Conservation (phyloP, 1,140 invertebrate species). For the Panulirus ornatus region DNA sequence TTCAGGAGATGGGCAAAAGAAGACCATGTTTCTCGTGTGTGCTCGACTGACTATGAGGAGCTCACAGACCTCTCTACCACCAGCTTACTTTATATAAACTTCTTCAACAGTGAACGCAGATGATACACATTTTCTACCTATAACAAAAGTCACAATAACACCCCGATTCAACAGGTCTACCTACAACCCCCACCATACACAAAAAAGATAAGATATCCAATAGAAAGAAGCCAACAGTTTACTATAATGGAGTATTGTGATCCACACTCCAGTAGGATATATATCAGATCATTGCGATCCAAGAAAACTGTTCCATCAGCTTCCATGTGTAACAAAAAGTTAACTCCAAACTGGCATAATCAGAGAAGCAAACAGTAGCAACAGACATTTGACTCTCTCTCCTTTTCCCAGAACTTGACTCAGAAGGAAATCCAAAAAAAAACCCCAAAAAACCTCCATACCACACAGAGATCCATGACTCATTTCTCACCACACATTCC, state of each 20-base stretch:
- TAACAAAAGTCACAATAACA: background rate
- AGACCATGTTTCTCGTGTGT: conserved; percentile 56
- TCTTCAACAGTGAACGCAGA: conserved; percentile 62
- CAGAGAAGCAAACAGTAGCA: conserved; percentile 22
- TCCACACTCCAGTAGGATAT: background rate
- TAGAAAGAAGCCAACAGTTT: conserved; percentile 33
- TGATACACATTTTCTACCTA: conserved; percentile 27
- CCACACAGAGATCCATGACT: conserved; percentile 19
- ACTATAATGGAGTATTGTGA: conserved; percentile 4
- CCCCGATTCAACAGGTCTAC: too few relatives aligned
- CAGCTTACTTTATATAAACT: too few relatives aligned
- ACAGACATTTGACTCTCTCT: conserved; percentile 30
- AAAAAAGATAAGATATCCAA: background rate
- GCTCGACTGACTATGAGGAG: conserved; percentile 26
- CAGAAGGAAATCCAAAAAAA: too few relatives aligned
- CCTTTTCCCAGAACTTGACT: conserved; percentile 44
- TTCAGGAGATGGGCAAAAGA: conserved; percentile 60
- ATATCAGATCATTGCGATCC: background rate
- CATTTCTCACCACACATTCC: conserved; percentile 38
- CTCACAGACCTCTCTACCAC: conserved; percentile 44
- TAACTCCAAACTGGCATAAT: conserved; percentile 10
- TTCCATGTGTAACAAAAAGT: conserved; percentile 18
- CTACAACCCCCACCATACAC: too few relatives aligned
- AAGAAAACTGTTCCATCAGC: background rate
- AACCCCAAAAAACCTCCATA: conserved; percentile 23